phyloP scores from a whole-genome alignment of 1,140 invertebrate genomes.

The Euura saliciscinereae region DNA sequence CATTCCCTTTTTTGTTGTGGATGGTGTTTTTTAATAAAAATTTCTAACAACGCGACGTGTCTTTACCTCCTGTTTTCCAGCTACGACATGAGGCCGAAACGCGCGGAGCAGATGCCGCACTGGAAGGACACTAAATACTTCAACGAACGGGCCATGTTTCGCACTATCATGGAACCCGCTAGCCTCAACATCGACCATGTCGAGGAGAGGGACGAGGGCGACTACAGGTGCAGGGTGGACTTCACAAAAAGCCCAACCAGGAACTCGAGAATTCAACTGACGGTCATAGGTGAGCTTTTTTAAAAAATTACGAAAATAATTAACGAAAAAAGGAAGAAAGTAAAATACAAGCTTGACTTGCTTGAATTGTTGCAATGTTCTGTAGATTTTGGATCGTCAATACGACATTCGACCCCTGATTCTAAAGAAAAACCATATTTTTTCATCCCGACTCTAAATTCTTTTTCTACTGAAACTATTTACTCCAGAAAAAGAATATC shows the following conservation, averaged over 20 bases:
- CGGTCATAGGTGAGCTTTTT: slow-evolving; percentile 77
- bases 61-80: slow-evolving; percentile 49
- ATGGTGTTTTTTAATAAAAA: neutral
- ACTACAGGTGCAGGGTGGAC: slow-evolving; percentile 81
- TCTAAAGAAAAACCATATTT: too few species aligned
- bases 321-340: neutral
- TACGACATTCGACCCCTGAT: too few species aligned
- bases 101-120: slow-evolving; percentile 61
- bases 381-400: too few species aligned
- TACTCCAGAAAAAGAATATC: too few species aligned
- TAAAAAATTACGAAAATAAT: neutral
- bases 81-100: slow-evolving; percentile 66
- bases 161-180: slow-evolving; percentile 62
- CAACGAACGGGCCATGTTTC: slow-evolving; percentile 64
- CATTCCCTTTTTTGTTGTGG: neutral
- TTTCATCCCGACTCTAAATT: too few species aligned
- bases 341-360: neutral
- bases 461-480: too few species aligned
- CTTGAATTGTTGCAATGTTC: too few species aligned
- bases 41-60: neutral
- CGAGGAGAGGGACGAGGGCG: slow-evolving; percentile 71
- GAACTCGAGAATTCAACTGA: slow-evolving; percentile 79
- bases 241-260: slow-evolving; percentile 81
- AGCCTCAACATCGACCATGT: slow-evolving; percentile 69
- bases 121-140: slow-evolving; percentile 66